These are phyloP conservation scores for Emys orbicularis DNA, from an alignment of 2,797 vertebrate species.

Conservation along the genomic window DNA sequence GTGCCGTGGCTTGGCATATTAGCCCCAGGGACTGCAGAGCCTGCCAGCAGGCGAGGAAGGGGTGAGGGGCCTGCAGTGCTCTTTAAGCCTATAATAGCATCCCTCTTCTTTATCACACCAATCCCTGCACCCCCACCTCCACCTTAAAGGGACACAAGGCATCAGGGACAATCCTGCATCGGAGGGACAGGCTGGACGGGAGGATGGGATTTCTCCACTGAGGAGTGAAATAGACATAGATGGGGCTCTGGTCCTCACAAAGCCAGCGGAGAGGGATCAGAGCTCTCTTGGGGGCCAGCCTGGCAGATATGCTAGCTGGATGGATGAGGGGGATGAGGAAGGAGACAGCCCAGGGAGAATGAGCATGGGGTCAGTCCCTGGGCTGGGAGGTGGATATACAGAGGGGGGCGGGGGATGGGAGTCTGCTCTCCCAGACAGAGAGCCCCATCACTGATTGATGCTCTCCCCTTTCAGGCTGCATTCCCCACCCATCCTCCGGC, in stretches of 20 bases:
- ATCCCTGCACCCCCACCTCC: not conserved
- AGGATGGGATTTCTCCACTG: not conserved
- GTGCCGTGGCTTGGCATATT: not conserved
- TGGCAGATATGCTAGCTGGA: not conserved
- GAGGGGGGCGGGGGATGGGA: not conserved
- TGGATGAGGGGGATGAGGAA: not conserved
- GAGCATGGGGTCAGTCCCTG: not conserved
- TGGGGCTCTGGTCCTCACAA: not conserved
- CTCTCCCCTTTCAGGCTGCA: not conserved
- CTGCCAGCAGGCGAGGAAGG: not conserved
- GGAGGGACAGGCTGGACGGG: constrained; percentile 31
- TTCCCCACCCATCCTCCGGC: not conserved
- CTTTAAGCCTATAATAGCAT: not conserved
- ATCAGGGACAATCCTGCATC: not conserved
- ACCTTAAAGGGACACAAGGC: not conserved
- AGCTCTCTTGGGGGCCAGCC: not conserved
- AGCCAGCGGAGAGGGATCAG: constrained; percentile 21
- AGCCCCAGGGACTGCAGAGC: not conserved
- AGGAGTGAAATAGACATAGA: not conserved
- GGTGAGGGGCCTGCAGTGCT: rapidly evolving
- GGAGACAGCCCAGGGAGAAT: not conserved
- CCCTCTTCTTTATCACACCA: not conserved
- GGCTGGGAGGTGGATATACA: not conserved
- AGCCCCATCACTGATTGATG: not conserved
- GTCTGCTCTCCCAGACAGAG: not conserved